phyloP scores from a whole-genome alignment of 2,113 vertebrate genomes.

The Platycercus adscitus region DNA sequence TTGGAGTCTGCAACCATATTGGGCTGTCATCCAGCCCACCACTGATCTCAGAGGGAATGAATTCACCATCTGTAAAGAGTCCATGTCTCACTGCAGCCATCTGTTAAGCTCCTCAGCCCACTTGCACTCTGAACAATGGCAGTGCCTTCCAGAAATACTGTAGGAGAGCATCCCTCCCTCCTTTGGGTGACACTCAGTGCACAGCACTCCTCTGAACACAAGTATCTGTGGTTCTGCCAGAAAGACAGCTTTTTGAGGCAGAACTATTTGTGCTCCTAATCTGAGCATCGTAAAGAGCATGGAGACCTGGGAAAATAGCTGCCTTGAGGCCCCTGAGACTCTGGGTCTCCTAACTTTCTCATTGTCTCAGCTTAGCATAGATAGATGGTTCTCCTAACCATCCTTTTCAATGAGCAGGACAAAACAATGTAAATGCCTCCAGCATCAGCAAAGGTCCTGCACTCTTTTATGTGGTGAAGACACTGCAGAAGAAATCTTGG shows the following conservation, averaged over 20 bases:
- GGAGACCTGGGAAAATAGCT: background rate
- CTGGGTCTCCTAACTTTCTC: background rate
- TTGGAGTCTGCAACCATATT: constrained; percentile 57
- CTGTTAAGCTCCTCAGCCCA: constrained; percentile 73
- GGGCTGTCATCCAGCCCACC: constrained; percentile 63
- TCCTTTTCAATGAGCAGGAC: background rate
- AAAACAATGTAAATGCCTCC: background rate
- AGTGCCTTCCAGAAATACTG: constrained; percentile 63
- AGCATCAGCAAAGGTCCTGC: background rate
- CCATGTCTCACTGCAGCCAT: constrained; percentile 73
- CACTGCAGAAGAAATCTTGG: background rate
- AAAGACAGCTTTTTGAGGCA: background rate
- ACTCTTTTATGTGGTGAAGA: background rate
- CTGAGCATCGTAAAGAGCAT: background rate
- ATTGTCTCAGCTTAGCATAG: background rate
- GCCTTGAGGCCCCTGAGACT: background rate
- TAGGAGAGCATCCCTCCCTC: constrained; percentile 28
- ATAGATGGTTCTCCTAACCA: background rate
- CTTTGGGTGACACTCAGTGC: background rate
- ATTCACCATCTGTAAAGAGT: constrained; percentile 73
- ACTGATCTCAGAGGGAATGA: constrained; percentile 58
- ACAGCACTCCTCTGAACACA: background rate
- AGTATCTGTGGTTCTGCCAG: background rate
- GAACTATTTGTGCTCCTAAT: background rate
- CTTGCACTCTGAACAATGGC: constrained; percentile 70